Conservation (phyloP, 2,113 vertebrate genomes). For the Anser cygnoides region DNA sequence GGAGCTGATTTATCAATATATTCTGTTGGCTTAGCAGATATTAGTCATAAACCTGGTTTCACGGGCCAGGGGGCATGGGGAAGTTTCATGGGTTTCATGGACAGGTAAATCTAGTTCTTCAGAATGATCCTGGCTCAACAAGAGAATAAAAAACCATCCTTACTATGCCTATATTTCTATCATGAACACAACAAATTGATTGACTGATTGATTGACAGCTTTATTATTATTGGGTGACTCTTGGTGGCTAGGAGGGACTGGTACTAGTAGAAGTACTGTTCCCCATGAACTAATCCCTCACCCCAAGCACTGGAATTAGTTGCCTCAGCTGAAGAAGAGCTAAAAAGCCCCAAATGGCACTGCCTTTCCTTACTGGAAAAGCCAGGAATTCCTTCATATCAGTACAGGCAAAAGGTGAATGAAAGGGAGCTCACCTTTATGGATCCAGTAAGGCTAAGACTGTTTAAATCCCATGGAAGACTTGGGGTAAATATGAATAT, state of each 20-base stretch:
- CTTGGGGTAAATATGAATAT: not conserved
- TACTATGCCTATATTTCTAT: not conserved
- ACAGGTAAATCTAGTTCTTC: not conserved
- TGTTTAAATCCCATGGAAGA: not conserved
- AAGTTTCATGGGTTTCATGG: too few species aligned
- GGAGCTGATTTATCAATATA: not conserved
- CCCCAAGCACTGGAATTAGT: not conserved
- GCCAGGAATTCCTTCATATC: not conserved
- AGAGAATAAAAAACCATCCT: not conserved
- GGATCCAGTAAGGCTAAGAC: not conserved
- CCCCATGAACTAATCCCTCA: not conserved
- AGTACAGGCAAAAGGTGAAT: not conserved
- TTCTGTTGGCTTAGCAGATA: not conserved
- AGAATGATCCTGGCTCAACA: not conserved
- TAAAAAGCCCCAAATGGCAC: not conserved
- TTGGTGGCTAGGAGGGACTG: not conserved
- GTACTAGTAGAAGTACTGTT: not conserved
- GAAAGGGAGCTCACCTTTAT: not conserved
- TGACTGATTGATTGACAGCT: not conserved
- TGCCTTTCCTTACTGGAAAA: not conserved
- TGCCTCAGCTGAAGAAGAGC: not conserved
- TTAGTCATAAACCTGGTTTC: not conserved
- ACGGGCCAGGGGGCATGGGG: not conserved
- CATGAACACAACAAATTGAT: not conserved
- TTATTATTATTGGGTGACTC: not conserved